Conservation (phyloP, 2,888 invertebrate species). For the Tachina lurida region DNA sequence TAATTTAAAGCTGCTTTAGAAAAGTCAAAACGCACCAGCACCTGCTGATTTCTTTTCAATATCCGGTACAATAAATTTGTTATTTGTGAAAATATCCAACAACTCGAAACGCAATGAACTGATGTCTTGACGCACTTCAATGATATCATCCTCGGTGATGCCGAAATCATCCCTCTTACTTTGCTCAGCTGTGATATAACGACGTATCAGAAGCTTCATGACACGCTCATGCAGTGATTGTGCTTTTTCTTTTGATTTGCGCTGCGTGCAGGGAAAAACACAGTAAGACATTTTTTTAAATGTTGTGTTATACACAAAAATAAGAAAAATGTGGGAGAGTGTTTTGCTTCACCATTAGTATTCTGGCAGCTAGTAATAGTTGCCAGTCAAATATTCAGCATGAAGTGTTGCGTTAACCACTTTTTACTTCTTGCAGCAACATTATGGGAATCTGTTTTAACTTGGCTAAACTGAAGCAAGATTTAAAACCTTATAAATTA, state of each 20-base stretch:
- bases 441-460: no score
- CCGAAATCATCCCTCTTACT: conserved; percentile 94
- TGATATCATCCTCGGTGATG: conserved; percentile 98
- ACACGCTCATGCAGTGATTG: conserved; percentile 90
- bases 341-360: no score
- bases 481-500: no score
- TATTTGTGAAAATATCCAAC: conserved; percentile 94
- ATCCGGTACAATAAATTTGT: conserved; percentile 93
- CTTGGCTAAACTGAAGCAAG: no score
- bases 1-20: conserved; percentile 16
- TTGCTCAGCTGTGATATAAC: conserved; percentile 95
- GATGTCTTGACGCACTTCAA: conserved; percentile 98
- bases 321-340: no score
- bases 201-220: conserved; percentile 93
- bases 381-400: no score
- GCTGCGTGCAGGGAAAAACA: conserved; percentile 82
- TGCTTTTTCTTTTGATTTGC: conserved; percentile 89
- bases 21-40: conserved; percentile 73
- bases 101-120: conserved; percentile 96
- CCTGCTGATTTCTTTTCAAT: conserved; percentile 86
- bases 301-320: no score
- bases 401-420: no score
- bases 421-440: no score
- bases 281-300: background rate
- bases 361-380: no score